Evolutionary conservation across 1,140 invertebrate genomes (phyloP), one percentile per base, ranked within the genome.

Genomic region (Arion vulgaris): DNA sequence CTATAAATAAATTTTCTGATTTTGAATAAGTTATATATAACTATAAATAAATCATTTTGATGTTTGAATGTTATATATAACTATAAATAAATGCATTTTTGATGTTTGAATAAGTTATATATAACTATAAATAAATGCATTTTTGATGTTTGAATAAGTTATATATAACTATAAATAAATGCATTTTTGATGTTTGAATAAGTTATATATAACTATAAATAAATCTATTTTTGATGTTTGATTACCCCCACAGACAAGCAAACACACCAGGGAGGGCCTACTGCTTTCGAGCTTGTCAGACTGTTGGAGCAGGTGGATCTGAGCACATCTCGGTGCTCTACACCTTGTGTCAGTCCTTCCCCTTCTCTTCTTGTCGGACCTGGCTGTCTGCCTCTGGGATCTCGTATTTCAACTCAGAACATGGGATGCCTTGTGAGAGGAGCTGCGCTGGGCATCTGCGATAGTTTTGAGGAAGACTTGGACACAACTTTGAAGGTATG

Each of bases 271-370:
- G 97, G 97, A 87, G 98, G 97, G 66, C 97, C 97, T 73, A 95
- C 96, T 26, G 95, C 97, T 19, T 95, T 96, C 89, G 98, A 99
- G 93, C 93, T 99, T 82, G 94, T 99, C 83, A 95, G 95, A 57
- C 93, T 98, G 75, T 93, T 99, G 81, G 97, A 98, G 87, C 97
- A 98, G 86, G 99, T 97, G 94, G 97, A 99, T 91, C 93, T 98
- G 78, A 90, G 87, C 80, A 86, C 89, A n/a, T 92, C 91, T 1
- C 84, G 89, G 9, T 87, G 85, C 80, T 89, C 89, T 39, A 97
- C 96, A 15, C 96, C 96, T 39, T 96, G 96, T 91, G 95, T 96
- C 86, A 96, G 96, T 87, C 96, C 96, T 32, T 96, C 95, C 88
- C 95, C 95, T 26, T 95, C 90, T 26, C 79, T 88, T 83, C 74